Evolutionary conservation across 2,113 vertebrate species (phyloP).

Genomic region (Catharus fuscescens): DNA sequence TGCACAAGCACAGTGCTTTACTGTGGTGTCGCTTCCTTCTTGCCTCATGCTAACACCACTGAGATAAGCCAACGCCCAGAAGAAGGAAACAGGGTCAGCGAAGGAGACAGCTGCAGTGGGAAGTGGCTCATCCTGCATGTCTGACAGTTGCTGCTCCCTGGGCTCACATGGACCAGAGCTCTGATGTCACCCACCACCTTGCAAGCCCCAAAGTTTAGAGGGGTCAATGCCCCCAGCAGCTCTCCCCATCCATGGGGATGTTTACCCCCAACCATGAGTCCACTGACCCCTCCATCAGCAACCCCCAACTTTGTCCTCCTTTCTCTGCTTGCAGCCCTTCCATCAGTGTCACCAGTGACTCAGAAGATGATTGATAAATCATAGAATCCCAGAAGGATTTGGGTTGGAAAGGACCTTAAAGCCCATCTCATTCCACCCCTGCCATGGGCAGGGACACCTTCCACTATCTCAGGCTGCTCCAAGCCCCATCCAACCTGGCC

Average conservation of each 20-base stretch:
- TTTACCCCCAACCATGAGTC: neutral
- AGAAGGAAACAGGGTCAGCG: neutral
- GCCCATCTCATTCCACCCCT: neutral
- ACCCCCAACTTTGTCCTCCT: neutral
- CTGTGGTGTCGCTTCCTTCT: neutral
- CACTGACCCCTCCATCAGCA: neutral
- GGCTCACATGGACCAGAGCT: neutral
- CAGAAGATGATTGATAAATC: neutral
- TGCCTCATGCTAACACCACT: rapidly evolving
- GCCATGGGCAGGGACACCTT: neutral
- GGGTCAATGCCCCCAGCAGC: neutral
- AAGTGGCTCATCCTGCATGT: neutral
- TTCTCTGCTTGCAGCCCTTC: neutral
- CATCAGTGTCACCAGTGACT: neutral
- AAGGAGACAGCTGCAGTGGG: neutral
- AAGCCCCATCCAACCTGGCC: rapidly evolving
- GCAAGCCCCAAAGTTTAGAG: neutral
- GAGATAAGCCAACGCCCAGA: neutral
- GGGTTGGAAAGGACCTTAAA: neutral
- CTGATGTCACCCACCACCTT: neutral
- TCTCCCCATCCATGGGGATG: neutral
- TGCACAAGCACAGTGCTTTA: rapidly evolving
- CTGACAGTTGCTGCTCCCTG: neutral
- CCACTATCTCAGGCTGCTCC: neutral
- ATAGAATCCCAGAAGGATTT: neutral